Conservation (phyloP, 1,140 invertebrate genomes). For the Brachionus rotundiformis region DNA sequence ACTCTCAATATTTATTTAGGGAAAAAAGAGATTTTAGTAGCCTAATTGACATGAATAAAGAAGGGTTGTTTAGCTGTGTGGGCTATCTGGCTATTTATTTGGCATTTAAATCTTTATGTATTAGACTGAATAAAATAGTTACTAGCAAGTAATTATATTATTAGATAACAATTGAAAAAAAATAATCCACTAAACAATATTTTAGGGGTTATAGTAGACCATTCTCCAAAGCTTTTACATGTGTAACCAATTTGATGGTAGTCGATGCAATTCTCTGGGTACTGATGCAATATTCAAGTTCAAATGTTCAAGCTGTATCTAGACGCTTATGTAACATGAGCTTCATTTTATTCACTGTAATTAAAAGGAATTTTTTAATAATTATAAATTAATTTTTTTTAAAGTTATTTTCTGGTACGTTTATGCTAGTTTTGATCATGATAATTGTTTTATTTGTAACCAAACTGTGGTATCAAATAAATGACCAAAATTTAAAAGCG, state of each 20-base stretch:
- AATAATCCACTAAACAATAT: too few relatives aligned
- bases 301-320: conserved; percentile 28
- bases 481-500: background rate
- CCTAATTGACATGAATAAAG: conserved; percentile 80
- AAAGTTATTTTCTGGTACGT: conserved; percentile 23
- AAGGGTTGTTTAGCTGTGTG: conserved; percentile 79
- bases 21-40: conserved; percentile 65
- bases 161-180: background rate
- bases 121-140: conserved; percentile 13
- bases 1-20: conserved; percentile 75
- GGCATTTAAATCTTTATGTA: conserved; percentile 56
- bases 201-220: background rate
- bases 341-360: conserved; percentile 22
- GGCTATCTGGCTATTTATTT: conserved; percentile 84
- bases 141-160: background rate
- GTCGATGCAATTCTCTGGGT: conserved; percentile 1
- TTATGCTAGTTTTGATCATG: background rate
- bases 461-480: background rate
- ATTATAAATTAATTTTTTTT: background rate
- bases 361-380: background rate
- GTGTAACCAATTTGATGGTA: background rate
- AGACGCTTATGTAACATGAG: conserved; percentile 39
- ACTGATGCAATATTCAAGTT: background rate
- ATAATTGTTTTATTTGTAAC: conserved; percentile 21
- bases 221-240: background rate